phyloP scores from a whole-genome alignment of 2,113 vertebrate species.

The Poeciliopsis turrubarensis region DNA sequence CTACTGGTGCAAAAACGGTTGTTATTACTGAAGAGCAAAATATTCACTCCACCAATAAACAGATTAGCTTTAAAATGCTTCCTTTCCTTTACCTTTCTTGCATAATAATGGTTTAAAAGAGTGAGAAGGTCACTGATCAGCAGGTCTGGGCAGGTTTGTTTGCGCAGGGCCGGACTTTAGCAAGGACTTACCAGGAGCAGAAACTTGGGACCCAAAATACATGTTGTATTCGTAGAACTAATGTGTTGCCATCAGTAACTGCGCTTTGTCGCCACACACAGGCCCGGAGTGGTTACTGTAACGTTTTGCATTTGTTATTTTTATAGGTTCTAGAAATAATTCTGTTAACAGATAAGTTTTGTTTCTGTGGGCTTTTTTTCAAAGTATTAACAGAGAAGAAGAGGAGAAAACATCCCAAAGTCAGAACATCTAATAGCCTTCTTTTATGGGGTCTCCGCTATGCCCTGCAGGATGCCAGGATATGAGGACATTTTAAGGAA shows the following conservation, averaged over 20 bases:
- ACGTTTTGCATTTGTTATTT: too few relatives aligned
- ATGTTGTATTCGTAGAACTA: too few relatives aligned
- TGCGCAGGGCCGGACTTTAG: background rate
- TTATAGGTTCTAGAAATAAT: background rate
- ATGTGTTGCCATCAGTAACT: background rate
- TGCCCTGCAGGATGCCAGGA: too few relatives aligned
- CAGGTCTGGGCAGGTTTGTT: background rate
- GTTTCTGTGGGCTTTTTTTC: background rate
- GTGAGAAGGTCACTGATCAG: background rate
- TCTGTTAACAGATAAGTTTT: background rate
- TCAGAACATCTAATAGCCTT: background rate
- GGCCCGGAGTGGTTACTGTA: too few relatives aligned
- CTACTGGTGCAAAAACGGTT: constrained; percentile 47
- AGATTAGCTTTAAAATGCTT: constrained; percentile 35
- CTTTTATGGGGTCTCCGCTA: too few relatives aligned
- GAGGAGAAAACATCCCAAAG: background rate
- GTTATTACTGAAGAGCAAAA: constrained; percentile 61
- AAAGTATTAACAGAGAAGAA: background rate
- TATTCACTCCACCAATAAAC: constrained; percentile 75
- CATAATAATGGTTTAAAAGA: background rate
- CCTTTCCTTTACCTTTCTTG: constrained; percentile 4
- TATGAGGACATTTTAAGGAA: too few relatives aligned
- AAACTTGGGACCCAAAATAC: too few relatives aligned
- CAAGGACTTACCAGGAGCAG: too few relatives aligned
- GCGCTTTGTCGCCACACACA: too few relatives aligned